These are phyloP conservation scores for Phenganax stokvisi DNA, from an alignment of 92 coral and sea anemone genomes.

Conservation along the genomic window DNA sequence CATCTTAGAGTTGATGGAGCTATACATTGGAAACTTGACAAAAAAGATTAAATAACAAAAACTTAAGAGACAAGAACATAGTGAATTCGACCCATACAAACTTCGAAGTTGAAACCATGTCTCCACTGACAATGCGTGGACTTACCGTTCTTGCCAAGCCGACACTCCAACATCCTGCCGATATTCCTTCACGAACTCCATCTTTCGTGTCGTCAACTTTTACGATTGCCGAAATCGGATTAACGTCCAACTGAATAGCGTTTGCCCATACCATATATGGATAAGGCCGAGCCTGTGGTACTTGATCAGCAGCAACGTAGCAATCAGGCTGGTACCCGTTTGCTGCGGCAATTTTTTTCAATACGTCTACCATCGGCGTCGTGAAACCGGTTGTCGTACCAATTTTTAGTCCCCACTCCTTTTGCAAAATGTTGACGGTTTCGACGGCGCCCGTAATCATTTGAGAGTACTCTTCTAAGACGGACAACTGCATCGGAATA, in stretches of 20 bases:
- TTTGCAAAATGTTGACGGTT: conserved; percentile 59
- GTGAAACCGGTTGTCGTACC: conserved; percentile 98
- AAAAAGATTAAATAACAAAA: not conserved
- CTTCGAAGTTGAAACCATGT: not conserved
- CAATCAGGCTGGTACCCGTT: conserved; percentile 88
- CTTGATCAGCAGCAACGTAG: conserved; percentile 99
- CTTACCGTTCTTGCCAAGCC: conserved; percentile 99
- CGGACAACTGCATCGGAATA: conserved; percentile 72
- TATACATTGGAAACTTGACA: not conserved
- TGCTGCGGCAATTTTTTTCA: conserved; percentile 69
- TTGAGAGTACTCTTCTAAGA: conserved; percentile 62
- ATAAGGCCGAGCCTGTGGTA: conserved; percentile 98
- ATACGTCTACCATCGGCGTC: conserved; percentile 71
- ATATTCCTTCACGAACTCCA: conserved; percentile 91
- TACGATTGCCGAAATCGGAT: conserved; percentile 86
- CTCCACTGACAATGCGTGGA: not conserved
- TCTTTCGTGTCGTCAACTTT: conserved; percentile 98
- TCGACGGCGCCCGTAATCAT: conserved; percentile 99
- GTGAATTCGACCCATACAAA: too few relatives aligned
- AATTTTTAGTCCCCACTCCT: conserved; percentile 71
- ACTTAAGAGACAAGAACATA: too few relatives aligned
- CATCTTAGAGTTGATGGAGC: not conserved
- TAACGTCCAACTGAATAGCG: conserved; percentile 82
- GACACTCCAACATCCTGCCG: conserved; percentile 99
- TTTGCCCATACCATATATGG: conserved; percentile 98